A percentile compares a stretch with the other conserved stretches of the same genome.
These are phyloP conservation scores for Margaritifera margaritifera DNA, from an alignment of 2,888 invertebrate species.

Conservation along the genomic window DNA sequence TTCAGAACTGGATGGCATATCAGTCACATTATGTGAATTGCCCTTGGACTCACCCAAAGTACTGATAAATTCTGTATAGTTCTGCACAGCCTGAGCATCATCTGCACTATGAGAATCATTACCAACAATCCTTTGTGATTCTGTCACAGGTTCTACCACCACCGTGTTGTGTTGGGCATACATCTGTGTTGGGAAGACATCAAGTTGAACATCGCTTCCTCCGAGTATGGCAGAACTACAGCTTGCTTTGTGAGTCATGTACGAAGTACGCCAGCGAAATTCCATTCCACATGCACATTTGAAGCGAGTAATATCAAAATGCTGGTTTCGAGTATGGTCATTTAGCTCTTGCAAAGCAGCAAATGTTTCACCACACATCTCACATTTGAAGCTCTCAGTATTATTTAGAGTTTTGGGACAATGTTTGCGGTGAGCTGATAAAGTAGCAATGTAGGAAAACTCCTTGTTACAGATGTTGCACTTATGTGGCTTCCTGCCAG, in stretches of 20 bases:
- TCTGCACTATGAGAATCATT: too few species aligned
- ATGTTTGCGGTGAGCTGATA: conserved; percentile 27
- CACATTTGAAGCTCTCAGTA: conserved; percentile 16
- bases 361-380: conserved; percentile 24
- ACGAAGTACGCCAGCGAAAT: conserved; percentile 25
- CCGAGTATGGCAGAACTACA: conserved; percentile 11
- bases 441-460: conserved; percentile 23
- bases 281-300: conserved; percentile 31
- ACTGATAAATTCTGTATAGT: too few species aligned
- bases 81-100: too few species aligned
- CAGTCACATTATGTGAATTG: too few species aligned
- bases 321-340: conserved; percentile 24
- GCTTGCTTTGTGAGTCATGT: conserved; percentile 21
- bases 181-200: too few species aligned
- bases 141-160: conserved; percentile 15
- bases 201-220: conserved; percentile 1
- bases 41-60: too few species aligned
- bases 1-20: too few species aligned
- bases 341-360: conserved; percentile 17
- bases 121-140: conserved; percentile 17
- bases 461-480: conserved; percentile 30
- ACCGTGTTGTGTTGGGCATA: conserved; percentile 4
- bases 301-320: conserved; percentile 24
- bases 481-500: conserved; percentile 18
- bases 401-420: conserved; percentile 11